These are phyloP conservation scores for Diglossa cyanea DNA, from an alignment of 2,797 vertebrate species.

Conservation along the genomic window DNA sequence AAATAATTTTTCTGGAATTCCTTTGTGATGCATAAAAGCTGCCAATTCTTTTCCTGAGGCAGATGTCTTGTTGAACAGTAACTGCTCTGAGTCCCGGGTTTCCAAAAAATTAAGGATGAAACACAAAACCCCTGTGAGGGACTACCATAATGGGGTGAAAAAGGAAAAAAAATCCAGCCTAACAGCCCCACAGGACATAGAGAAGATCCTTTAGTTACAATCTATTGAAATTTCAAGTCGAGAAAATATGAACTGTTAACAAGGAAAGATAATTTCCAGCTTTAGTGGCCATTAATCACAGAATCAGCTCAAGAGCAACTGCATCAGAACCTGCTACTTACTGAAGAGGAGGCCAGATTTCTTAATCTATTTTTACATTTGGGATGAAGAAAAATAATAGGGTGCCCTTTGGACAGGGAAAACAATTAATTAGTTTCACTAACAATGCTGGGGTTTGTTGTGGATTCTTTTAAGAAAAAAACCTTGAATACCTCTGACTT, in stretches of 20 bases:
- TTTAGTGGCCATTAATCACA: background rate
- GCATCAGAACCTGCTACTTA: background rate
- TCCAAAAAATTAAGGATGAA: slow-evolving; percentile 24
- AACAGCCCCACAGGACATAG: background rate
- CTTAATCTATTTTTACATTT: background rate
- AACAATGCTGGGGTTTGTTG: background rate
- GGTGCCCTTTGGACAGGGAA: background rate
- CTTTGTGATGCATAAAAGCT: slow-evolving; percentile 31
- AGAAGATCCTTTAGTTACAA: background rate
- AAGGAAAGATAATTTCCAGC: background rate
- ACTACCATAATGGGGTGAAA: background rate
- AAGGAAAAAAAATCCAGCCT: background rate
- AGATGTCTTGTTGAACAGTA: slow-evolving; percentile 38
- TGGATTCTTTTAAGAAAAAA: background rate
- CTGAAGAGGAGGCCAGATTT: background rate
- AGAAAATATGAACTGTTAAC: background rate
- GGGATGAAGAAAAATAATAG: background rate
- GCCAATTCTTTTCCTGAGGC: slow-evolving; percentile 48
- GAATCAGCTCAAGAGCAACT: background rate
- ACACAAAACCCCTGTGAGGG: background rate
- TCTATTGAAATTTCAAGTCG: background rate
- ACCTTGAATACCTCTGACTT: background rate
- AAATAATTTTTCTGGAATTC: slow-evolving; percentile 47
- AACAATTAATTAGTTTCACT: background rate
- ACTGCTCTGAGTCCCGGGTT: background rate